Evolutionary conservation across 2,888 invertebrate genomes (phyloP).

Genomic region (Scelioninae gen. 1): DNA sequence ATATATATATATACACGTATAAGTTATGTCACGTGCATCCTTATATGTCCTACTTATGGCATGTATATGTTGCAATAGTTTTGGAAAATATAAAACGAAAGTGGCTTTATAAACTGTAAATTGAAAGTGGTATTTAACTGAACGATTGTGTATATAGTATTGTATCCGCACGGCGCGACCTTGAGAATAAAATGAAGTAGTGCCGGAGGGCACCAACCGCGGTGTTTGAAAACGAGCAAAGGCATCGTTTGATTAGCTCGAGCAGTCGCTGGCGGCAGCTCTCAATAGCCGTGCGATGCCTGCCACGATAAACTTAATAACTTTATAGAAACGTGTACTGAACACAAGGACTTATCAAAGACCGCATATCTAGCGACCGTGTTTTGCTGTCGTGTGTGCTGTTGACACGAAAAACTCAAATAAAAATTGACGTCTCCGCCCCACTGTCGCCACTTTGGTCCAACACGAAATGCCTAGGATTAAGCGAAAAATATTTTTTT

Average conservation of each 20-base stretch:
- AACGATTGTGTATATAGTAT: constrained; percentile 21
- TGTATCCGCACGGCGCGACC: constrained; percentile 8
- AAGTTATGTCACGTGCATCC: no score
- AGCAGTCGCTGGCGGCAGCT: constrained; percentile 36
- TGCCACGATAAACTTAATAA: constrained; percentile 80
- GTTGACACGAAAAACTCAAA: constrained; percentile 79
- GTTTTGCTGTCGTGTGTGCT: constrained; percentile 68
- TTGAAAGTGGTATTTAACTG: no score
- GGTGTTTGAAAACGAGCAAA: constrained; percentile 54
- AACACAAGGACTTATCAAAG: constrained; percentile 76
- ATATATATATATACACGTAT: no score
- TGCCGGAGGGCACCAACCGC: constrained; percentile 17
- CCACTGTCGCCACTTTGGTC: neutral
- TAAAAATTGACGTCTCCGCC: constrained; percentile 72
- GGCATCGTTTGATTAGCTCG: constrained; percentile 66
- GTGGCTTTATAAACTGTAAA: no score
- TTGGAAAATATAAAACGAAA: no score
- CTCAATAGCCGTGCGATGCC: constrained; percentile 72
- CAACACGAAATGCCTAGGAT: neutral
- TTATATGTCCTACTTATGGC: no score
- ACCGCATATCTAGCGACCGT: constrained; percentile 75
- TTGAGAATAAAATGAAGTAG: constrained; percentile 22
- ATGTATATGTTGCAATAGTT: no score
- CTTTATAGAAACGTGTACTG: constrained; percentile 80
- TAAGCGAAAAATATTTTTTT: no score